A percentile compares a stretch with the other conserved stretches of the same genome.
Conservation (phyloP, 2,888 invertebrate genomes). For the Chironomus riparius region DNA sequence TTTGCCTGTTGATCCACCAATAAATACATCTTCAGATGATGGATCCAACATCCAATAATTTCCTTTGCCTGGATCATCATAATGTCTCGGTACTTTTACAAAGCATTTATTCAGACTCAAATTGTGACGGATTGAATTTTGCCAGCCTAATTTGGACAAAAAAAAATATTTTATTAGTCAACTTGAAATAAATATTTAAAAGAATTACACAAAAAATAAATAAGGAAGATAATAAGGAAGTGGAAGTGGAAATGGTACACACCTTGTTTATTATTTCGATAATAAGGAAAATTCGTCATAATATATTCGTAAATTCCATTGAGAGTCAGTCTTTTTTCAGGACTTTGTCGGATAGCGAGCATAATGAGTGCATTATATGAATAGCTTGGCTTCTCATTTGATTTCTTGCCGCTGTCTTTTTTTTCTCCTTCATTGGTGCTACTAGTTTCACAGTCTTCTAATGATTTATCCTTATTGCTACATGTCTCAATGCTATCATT, state of each 20-base stretch:
- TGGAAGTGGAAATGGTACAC: too few species aligned
- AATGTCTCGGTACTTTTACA: conserved; percentile 87
- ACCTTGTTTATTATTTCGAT: conserved; percentile 76
- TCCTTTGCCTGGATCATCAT: conserved; percentile 97
- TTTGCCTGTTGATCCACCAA: conserved; percentile 94
- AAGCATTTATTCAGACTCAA: conserved; percentile 96
- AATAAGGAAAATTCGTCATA: conserved; percentile 93
- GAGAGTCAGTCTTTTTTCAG: conserved; percentile 80
- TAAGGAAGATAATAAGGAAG: conserved; percentile 49
- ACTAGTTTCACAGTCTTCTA: conserved; percentile 34
- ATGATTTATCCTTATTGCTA: conserved; percentile 34
- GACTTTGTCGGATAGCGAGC: conserved; percentile 93
- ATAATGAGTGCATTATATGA: conserved; percentile 97
- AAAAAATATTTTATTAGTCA: neutral
- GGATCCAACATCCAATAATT: conserved; percentile 99
- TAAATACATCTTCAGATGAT: conserved; percentile 90
- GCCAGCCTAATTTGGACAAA: conserved; percentile 58
- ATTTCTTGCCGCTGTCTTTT: conserved; percentile 38
- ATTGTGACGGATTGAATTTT: conserved; percentile 97
- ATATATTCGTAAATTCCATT: conserved; percentile 98
- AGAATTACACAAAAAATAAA: conserved; percentile 96
- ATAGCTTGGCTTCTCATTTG: conserved; percentile 86
- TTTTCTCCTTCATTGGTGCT: conserved; percentile 29
- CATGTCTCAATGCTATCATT: conserved; percentile 30
- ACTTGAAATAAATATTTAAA: neutral